These are phyloP conservation scores for Nesometra sesokonis DNA, from an alignment of 35 echinoderm and acorn worm species.

Conservation along the genomic window DNA sequence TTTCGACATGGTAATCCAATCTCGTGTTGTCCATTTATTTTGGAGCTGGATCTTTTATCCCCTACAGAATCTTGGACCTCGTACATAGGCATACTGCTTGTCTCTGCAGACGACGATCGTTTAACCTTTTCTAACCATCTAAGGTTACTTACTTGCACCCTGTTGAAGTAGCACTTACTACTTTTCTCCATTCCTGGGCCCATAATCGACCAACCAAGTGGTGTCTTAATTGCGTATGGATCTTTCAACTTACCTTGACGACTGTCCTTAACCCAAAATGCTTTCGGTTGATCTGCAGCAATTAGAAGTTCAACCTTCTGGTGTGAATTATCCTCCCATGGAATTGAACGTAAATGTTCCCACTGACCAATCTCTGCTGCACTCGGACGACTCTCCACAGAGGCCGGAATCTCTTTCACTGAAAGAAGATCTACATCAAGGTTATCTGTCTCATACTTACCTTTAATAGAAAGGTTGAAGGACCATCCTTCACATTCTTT, in stretches of 20 bases:
- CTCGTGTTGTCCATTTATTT: background rate
- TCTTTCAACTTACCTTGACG: background rate
- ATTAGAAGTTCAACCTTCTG: background rate
- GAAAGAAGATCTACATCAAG: too few relatives aligned
- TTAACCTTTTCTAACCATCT: background rate
- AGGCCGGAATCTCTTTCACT: background rate
- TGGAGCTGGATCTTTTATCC: constrained; percentile 6
- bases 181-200: background rate
- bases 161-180: background rate
- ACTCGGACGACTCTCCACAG: background rate
- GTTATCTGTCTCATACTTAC: background rate
- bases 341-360: background rate
- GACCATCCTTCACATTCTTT: constrained; percentile 9
- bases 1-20: constrained; percentile 14
- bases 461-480: too few relatives aligned
- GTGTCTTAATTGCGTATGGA: background rate
- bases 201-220: background rate
- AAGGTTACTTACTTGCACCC: constrained; percentile 16
- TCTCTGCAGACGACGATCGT: background rate
- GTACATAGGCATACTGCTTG: constrained; percentile 1
- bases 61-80: constrained; percentile 1
- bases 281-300: background rate
- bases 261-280: background rate
- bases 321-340: background rate
- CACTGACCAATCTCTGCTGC: background rate